phyloP scores from a whole-genome alignment of 2,888 invertebrate genomes.

The Xanthorhoe spadicearia region DNA sequence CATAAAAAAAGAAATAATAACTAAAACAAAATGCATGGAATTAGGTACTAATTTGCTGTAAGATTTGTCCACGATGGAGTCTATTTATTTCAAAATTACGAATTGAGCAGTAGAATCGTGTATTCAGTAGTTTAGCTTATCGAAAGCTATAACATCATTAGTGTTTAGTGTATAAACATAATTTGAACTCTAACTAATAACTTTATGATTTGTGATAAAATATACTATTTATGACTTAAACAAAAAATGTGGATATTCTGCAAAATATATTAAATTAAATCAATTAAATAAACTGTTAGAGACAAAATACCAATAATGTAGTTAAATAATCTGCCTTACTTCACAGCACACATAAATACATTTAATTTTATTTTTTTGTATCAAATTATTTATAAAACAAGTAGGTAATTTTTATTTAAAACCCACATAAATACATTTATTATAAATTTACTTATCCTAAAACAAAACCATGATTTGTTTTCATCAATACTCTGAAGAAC shows the following conservation, averaged over 20 bases:
- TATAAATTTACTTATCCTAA: constrained; percentile 12
- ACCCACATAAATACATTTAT: constrained; percentile 10
- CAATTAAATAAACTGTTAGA: neutral
- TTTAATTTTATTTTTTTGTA: constrained; percentile 2
- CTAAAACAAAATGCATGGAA: neutral
- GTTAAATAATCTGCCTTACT: constrained; percentile 8
- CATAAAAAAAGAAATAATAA: neutral
- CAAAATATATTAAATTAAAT: neutral
- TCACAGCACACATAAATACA: constrained; percentile 23
- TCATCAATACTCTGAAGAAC: constrained; percentile 8
- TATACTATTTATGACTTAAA: neutral
- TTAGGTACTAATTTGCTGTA: neutral
- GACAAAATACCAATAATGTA: neutral
- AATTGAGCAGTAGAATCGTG: neutral
- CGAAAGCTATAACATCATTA: constrained; percentile 17
- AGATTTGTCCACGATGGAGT: neutral
- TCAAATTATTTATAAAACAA: constrained; percentile 11
- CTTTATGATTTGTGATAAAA: neutral
- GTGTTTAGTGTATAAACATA: too few relatives aligned
- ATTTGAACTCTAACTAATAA: constrained; percentile 14
- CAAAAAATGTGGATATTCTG: neutral
- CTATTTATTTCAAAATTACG: neutral
- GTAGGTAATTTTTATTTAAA: constrained; percentile 1
- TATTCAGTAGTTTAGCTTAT: neutral
- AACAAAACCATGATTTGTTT: constrained; percentile 12